Percentiles rank a stretch among this genome's conserved stretches.
Evolutionary conservation across 2,888 invertebrate genomes (phyloP).

Genomic region (Odontocerum albicorne): DNA sequence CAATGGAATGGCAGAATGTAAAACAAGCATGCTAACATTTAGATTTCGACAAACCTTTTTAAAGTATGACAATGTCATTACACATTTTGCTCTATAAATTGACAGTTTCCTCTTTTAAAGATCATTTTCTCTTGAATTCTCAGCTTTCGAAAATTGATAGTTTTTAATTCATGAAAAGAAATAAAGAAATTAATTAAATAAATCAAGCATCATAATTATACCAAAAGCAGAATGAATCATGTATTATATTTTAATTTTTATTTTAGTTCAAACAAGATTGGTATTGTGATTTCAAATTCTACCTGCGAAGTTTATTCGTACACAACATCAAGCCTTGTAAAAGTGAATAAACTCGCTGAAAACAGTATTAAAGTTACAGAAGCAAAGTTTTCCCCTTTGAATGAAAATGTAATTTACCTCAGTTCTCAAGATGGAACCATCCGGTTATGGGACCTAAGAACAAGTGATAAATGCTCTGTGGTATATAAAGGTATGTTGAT

Average conservation of each 20-base stretch:
- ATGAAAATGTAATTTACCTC: constrained; percentile 61
- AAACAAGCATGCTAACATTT: no score
- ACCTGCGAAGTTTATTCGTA: constrained; percentile 54
- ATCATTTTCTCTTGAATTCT: no score
- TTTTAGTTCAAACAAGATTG: constrained; percentile 47
- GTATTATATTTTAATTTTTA: neutral
- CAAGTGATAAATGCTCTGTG: constrained; percentile 48
- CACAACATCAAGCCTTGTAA: constrained; percentile 43
- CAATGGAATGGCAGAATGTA: no score
- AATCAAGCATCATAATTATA: no score
- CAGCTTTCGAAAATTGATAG: no score
- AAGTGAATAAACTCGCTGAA: constrained; percentile 46
- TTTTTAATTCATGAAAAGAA: no score
- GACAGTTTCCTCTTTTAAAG: no score
- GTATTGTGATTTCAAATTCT: constrained; percentile 52
- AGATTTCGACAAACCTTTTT: no score
- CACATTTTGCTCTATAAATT: no score
- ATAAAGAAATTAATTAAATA: no score
- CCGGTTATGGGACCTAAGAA: constrained; percentile 65
- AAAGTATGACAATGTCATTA: no score
- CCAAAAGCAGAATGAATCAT: no score
- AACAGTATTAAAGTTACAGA: constrained; percentile 56
- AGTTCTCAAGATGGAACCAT: constrained; percentile 60
- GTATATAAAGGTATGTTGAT: constrained; percentile 49
- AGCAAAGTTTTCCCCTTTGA: constrained; percentile 59